Percentiles rank a stretch among this genome's conserved stretches.
Conservation (phyloP, 2,888 invertebrate species). For the Gastracanthus pulcherrimus region DNA sequence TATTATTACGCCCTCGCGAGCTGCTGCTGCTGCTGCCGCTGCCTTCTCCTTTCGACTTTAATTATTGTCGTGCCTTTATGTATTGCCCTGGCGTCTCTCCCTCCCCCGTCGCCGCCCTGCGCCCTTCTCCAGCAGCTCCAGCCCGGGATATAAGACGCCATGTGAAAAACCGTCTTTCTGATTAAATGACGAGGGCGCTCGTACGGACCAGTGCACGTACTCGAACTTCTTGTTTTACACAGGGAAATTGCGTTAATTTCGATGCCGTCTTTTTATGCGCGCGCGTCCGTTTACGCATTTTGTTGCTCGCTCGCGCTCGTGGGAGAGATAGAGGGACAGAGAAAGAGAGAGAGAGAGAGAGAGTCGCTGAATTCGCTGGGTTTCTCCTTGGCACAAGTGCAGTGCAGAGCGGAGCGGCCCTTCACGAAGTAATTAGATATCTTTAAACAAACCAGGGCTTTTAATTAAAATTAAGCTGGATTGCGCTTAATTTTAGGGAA, state of each 20-base stretch:
- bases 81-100: constrained; percentile 54
- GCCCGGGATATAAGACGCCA: constrained; percentile 36
- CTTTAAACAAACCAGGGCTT: constrained; percentile 31
- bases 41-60: constrained; percentile 52
- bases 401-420: too few species aligned
- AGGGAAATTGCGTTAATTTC: constrained; percentile 45
- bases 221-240: constrained; percentile 30
- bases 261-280: constrained; percentile 11
- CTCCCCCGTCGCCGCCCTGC: constrained; percentile 30
- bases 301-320: background rate
- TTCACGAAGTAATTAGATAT: constrained; percentile 29
- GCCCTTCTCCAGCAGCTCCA: background rate
- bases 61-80: constrained; percentile 59
- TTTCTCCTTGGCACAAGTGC: too few species aligned
- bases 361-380: too few species aligned
- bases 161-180: constrained; percentile 52
- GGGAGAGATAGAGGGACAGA: too few species aligned
- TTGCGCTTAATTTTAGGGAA: constrained; percentile 25
- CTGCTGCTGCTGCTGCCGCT: constrained; percentile 1
- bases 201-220: constrained; percentile 43
- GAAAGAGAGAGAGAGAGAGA: too few species aligned
- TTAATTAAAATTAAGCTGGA: constrained; percentile 41
- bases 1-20: constrained; percentile 55
- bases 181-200: constrained; percentile 52
- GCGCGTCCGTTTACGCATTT: background rate